phyloP scores from a whole-genome alignment of 2,113 vertebrate genomes.

The Barnardius zonarius region DNA sequence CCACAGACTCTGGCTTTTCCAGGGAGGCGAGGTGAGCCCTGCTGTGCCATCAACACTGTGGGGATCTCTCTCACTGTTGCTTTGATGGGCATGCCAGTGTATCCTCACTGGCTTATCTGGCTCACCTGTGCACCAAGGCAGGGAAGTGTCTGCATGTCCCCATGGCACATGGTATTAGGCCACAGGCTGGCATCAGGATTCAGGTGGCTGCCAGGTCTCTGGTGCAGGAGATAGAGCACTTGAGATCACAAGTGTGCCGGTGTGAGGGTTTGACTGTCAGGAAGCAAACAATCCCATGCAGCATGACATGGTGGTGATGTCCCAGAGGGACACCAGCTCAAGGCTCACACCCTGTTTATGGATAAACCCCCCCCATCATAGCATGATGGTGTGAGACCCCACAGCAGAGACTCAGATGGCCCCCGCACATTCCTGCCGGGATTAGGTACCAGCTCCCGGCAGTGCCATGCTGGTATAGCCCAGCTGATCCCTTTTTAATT shows the following conservation, averaged over 20 bases:
- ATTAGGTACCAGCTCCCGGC: constrained; percentile 23
- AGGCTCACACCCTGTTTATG: neutral
- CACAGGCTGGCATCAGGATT: neutral
- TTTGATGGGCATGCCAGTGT: neutral
- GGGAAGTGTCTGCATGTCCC: neutral
- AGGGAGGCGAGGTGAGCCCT: neutral
- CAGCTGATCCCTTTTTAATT: constrained; percentile 45
- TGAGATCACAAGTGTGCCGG: neutral
- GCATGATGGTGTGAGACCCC: neutral
- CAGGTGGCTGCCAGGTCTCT: accelerated
- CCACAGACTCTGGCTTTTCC: neutral
- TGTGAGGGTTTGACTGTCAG: neutral
- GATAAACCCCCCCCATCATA: neutral
- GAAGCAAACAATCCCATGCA: neutral
- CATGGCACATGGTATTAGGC: accelerated
- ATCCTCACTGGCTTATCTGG: accelerated
- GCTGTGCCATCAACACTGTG: accelerated
- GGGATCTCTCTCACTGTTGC: neutral
- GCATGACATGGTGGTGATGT: accelerated
- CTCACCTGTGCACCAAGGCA: neutral
- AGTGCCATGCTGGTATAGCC: neutral
- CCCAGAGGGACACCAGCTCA: neutral
- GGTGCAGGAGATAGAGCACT: neutral
- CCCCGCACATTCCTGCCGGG: neutral
- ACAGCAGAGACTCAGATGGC: neutral